A percentile compares a stretch with the other conserved stretches of the same genome.
Evolutionary conservation across 2,888 invertebrate species (phyloP).

Genomic region (Branchipolynoe longqiensis): DNA sequence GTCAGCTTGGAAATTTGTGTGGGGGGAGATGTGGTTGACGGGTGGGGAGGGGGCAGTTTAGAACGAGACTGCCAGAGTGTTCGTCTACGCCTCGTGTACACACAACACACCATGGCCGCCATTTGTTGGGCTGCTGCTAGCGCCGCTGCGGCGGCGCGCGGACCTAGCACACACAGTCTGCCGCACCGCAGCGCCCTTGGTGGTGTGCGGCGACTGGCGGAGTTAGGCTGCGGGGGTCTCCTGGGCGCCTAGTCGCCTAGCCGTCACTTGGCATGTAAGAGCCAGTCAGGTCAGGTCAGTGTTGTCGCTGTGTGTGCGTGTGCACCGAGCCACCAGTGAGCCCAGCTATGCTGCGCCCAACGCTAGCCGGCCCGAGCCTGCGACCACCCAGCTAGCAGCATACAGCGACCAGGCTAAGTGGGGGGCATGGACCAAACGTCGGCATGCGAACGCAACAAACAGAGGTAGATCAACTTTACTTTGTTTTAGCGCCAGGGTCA

Average conservation of each 20-base stretch:
- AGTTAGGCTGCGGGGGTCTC: not conserved
- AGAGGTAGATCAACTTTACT: not conserved
- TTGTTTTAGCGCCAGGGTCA: not conserved
- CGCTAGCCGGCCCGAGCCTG: not conserved
- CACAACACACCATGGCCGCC: not conserved
- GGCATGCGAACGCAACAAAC: not conserved
- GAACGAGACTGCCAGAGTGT: not conserved
- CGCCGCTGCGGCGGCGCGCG: not conserved
- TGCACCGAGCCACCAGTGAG: not conserved
- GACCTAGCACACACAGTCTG: not conserved
- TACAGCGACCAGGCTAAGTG: not conserved
- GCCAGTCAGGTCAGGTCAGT: slow-evolving; percentile 18
- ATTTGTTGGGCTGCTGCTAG: slow-evolving; percentile 19
- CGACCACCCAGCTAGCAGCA: not conserved
- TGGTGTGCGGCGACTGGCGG: slow-evolving; percentile 34
- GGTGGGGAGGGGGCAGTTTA: not conserved
- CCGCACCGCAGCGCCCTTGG: slow-evolving; percentile 15
- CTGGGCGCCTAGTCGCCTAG: not conserved
- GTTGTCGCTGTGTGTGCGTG: not conserved
- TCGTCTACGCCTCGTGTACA: not conserved
- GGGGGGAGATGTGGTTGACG: not conserved
- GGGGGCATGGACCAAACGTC: slow-evolving; percentile 22
- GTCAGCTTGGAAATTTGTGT: not conserved
- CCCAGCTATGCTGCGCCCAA: slow-evolving; percentile 35
- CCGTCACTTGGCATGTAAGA: slow-evolving; percentile 28